phyloP scores from a whole-genome alignment of 2,797 vertebrate genomes.

The Pogoniulus pusillus region DNA sequence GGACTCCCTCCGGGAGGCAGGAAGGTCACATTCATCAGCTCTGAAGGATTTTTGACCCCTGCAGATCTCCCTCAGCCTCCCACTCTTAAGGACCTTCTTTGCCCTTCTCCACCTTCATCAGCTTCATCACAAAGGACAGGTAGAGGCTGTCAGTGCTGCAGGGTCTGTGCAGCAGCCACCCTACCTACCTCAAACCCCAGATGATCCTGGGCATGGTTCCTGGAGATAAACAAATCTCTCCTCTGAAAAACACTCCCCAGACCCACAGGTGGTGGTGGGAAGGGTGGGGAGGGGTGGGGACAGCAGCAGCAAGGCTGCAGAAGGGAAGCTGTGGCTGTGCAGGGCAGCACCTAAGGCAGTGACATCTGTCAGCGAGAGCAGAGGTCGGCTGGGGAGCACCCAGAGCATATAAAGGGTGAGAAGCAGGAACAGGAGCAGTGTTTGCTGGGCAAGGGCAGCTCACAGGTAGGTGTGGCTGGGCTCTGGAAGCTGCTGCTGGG shows the following conservation, averaged over 20 bases:
- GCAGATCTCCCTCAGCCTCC: not conserved
- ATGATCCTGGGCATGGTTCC: rapidly evolving
- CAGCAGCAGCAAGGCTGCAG: too few species aligned
- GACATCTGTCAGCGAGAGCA: not conserved
- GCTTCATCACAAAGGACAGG: not conserved
- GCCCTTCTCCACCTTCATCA: not conserved
- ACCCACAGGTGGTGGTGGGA: too few species aligned
- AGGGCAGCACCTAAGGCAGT: not conserved
- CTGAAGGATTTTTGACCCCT: not conserved
- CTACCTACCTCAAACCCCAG: not conserved
- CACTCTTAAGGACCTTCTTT: not conserved
- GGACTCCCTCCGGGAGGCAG: not conserved
- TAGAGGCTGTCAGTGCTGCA: rapidly evolving
- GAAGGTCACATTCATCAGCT: not conserved
- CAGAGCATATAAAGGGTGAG: not conserved
- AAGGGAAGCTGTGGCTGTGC: too few species aligned
- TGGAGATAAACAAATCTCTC: not conserved
- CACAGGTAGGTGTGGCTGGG: not conserved
- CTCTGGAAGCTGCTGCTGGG: not conserved
- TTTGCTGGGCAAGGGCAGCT: not conserved
- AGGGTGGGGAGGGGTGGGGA: too few species aligned
- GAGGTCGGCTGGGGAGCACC: not conserved
- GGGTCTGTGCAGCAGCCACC: rapidly evolving
- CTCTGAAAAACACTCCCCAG: too few species aligned
- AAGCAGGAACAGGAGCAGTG: rapidly evolving